phyloP scores from a whole-genome alignment of 2,797 vertebrate genomes.

The Helicolenus hilgendorfi region DNA sequence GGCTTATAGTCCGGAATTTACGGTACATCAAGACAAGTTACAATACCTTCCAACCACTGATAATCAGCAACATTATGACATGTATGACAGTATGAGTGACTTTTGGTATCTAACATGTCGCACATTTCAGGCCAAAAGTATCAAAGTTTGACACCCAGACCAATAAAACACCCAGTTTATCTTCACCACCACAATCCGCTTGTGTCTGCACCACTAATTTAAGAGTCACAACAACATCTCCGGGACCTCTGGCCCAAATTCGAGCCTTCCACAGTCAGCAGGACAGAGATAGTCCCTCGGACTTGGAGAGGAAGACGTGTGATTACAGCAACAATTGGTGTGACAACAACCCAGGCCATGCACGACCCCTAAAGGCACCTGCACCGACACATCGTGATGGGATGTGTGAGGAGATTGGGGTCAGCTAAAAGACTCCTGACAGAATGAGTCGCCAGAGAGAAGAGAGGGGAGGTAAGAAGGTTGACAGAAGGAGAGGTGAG shows the following conservation, averaged over 20 bases:
- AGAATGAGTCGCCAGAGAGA: conserved; percentile 20
- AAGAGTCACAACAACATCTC: conserved; percentile 36
- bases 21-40: neutral
- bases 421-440: conserved; percentile 55
- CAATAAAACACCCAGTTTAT: neutral
- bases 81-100: neutral
- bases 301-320: conserved; percentile 43
- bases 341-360: conserved; percentile 59
- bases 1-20: too few relatives aligned
- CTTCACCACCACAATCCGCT: neutral
- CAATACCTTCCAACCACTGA: neutral
- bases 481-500: conserved; percentile 47
- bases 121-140: neutral
- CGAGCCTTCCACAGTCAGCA: conserved; percentile 43
- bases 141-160: neutral
- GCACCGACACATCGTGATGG: conserved; percentile 49
- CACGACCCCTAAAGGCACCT: conserved; percentile 54
- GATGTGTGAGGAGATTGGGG: conserved; percentile 72
- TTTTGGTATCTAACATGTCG: neutral
- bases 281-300: conserved; percentile 19
- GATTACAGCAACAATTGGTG: conserved; percentile 68
- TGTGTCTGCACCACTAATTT: conserved; percentile 33
- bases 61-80: neutral
- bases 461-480: conserved; percentile 13
- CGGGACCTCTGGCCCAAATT: conserved; percentile 41